Percentiles rank a stretch among this genome's conserved stretches.
These are phyloP conservation scores for Agriopis marginaria DNA, from an alignment of 2,888 invertebrate genomes.

Conservation along the genomic window DNA sequence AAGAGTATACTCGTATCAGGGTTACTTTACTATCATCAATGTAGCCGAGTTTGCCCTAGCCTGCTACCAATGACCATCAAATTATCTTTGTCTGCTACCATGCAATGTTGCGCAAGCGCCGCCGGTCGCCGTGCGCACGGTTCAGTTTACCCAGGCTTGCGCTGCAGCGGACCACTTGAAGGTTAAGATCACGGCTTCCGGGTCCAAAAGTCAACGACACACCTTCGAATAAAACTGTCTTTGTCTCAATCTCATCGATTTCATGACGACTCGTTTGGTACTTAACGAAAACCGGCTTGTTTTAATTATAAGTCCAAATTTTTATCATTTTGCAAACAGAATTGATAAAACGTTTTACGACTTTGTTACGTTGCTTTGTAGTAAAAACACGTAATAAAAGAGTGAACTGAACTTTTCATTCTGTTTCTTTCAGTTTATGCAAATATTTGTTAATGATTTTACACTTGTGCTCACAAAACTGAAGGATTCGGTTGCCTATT, in stretches of 20 bases:
- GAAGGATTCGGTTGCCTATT: constrained; percentile 23
- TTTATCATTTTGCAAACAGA: constrained; percentile 3
- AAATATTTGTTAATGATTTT: constrained; percentile 32
- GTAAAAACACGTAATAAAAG: constrained; percentile 3
- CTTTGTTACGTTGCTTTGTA: neutral
- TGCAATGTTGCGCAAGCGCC: neutral
- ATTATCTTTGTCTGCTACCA: too few relatives aligned
- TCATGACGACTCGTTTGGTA: constrained; percentile 6
- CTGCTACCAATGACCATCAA: too few relatives aligned
- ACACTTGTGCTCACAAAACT: constrained; percentile 28
- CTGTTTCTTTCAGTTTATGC: constrained; percentile 28
- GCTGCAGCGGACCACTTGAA: constrained; percentile 47
- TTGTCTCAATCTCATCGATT: constrained; percentile 35
- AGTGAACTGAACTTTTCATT: constrained; percentile 10
- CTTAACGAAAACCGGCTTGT: constrained; percentile 18
- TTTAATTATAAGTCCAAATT: constrained; percentile 3
- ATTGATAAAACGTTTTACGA: too few relatives aligned
- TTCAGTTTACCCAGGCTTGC: neutral
- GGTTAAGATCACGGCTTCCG: constrained; percentile 66
- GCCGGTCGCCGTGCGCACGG: neutral
- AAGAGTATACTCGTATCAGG: too few relatives aligned
- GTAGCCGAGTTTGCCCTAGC: too few relatives aligned
- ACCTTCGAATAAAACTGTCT: constrained; percentile 31
- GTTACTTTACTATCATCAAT: too few relatives aligned
- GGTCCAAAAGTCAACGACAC: constrained; percentile 64